Percentiles rank a stretch among this genome's conserved stretches.
These are phyloP conservation scores for Acanthosepion lycidas DNA, from an alignment of 2,888 invertebrate species.

Conservation along the genomic window DNA sequence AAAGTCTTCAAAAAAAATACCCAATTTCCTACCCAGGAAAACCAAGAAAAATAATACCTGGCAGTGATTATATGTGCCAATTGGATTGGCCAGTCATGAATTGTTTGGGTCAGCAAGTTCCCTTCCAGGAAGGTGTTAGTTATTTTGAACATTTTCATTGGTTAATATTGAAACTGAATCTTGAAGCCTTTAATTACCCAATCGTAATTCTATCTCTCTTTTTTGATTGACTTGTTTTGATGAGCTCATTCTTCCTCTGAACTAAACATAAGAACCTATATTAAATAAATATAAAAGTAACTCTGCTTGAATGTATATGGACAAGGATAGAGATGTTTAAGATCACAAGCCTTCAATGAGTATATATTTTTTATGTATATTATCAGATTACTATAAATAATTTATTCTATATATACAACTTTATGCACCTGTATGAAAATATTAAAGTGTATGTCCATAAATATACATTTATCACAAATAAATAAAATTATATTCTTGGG, in stretches of 20 bases:
- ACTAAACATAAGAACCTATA: background rate
- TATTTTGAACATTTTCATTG: background rate
- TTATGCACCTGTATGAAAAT: too few species aligned
- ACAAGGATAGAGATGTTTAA: background rate
- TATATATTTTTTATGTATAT: too few species aligned
- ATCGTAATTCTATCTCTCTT: background rate
- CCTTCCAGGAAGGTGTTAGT: background rate
- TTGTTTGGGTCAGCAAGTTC: background rate
- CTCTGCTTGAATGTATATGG: background rate
- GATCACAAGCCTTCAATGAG: too few species aligned
- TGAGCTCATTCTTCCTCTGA: background rate
- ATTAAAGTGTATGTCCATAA: too few species aligned
- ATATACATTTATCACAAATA: too few species aligned
- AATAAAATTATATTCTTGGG: too few species aligned
- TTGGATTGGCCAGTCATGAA: background rate
- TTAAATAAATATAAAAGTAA: background rate
- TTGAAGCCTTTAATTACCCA: background rate
- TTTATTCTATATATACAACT: too few species aligned
- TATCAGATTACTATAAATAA: too few species aligned
- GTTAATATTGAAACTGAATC: conserved; percentile 33
- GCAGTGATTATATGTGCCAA: background rate
- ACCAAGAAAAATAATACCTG: background rate
- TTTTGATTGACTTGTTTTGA: background rate
- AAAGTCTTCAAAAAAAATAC: conserved; percentile 33
- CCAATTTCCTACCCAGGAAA: background rate